These are phyloP conservation scores for Ctenicera cuprea DNA, from an alignment of 2,888 invertebrate genomes.

Conservation along the genomic window DNA sequence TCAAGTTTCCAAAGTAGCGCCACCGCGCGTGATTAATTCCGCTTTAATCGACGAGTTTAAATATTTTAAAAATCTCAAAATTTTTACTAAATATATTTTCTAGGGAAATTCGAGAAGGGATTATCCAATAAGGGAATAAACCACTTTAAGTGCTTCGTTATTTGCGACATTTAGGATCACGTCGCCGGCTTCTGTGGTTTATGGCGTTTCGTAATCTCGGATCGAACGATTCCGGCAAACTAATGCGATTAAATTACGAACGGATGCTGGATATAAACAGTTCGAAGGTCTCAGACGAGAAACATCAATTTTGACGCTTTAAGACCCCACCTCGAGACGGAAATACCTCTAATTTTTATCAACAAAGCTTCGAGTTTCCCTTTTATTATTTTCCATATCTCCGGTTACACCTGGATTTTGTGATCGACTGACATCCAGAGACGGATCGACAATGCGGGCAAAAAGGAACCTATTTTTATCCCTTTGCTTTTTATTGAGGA, in stretches of 20 bases:
- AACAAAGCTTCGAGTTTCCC: conserved; percentile 64
- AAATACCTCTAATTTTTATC: conserved; percentile 65
- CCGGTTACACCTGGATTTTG: conserved; percentile 57
- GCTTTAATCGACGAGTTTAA: background rate
- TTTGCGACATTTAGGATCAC: conserved; percentile 52
- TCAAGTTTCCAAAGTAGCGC: conserved; percentile 45
- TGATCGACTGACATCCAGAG: conserved; percentile 9
- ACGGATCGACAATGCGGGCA: background rate
- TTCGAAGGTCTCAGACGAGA: conserved; percentile 46
- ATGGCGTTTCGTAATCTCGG: conserved; percentile 61
- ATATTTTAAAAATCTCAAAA: conserved; percentile 24
- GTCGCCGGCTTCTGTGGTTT: conserved; percentile 59
- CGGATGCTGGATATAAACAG: conserved; percentile 59
- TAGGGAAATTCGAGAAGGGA: conserved; percentile 37
- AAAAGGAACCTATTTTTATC: too few species aligned
- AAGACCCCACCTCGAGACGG: conserved; percentile 52
- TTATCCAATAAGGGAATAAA: conserved; percentile 44
- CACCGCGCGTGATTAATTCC: conserved; percentile 20
- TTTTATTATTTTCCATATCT: conserved; percentile 45
- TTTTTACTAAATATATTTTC: conserved; percentile 31
- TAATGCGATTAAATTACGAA: conserved; percentile 62
- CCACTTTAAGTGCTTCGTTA: conserved; percentile 50
- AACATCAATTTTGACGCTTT: conserved; percentile 49
- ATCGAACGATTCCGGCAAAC: conserved; percentile 60
- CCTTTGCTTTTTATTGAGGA: conserved; percentile 9